A percentile compares a stretch with the other conserved stretches of the same genome.
phyloP scores from a whole-genome alignment of 2,888 invertebrate genomes.

The Drosophila suboccidentalis region DNA sequence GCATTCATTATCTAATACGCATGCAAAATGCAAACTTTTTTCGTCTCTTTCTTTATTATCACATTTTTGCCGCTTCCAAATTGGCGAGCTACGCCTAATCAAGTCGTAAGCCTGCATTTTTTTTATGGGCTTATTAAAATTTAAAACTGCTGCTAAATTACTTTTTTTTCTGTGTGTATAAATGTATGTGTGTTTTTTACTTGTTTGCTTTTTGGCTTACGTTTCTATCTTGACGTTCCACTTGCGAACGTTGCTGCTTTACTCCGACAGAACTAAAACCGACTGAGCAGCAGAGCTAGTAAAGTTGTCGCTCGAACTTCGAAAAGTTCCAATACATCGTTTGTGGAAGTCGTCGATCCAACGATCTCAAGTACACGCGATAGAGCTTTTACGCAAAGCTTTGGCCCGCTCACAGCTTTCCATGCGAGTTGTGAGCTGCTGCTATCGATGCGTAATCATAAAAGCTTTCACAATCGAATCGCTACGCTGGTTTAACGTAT shows the following conservation, averaged over 20 bases:
- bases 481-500: constrained; percentile 18
- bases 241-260: constrained; percentile 72
- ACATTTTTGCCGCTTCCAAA: constrained; percentile 40
- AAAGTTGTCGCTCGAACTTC: constrained; percentile 67
- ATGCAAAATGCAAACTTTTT: constrained; percentile 46
- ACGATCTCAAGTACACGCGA: constrained; percentile 46
- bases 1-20: constrained; percentile 71
- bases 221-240: constrained; percentile 69
- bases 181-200: constrained; percentile 24
- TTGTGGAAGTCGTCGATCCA: constrained; percentile 35
- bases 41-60: constrained; percentile 43
- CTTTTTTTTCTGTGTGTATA: constrained; percentile 8
- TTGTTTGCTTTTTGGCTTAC: constrained; percentile 65
- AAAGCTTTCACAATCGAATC: constrained; percentile 32
- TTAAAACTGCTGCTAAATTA: constrained; percentile 27
- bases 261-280: constrained; percentile 77
- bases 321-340: constrained; percentile 61
- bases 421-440: constrained; percentile 55
- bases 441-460: constrained; percentile 36
- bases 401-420: constrained; percentile 35
- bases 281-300: constrained; percentile 64
- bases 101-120: constrained; percentile 1
- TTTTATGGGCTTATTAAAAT: background rate
- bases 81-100: constrained; percentile 13
- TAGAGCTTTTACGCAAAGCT: constrained; percentile 60